phyloP scores from a whole-genome alignment of 1,140 invertebrate species.

The Drosophila nasuta region DNA sequence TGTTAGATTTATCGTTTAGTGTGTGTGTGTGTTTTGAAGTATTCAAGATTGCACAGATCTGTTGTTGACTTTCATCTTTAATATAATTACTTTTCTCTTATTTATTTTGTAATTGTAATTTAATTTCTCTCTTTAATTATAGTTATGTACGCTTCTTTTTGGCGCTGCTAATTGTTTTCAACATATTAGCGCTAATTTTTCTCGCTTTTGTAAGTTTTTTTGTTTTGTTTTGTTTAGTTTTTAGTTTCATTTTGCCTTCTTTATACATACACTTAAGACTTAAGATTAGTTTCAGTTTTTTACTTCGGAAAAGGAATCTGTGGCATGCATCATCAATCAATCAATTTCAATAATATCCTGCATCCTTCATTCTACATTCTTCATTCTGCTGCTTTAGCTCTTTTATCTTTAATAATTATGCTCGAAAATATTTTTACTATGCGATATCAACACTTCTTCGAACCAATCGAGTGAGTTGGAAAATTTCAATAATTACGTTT shows the following conservation, averaged over 20 bases:
- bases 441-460: not conserved
- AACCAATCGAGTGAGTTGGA: constrained; percentile 13
- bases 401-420: constrained; percentile 5
- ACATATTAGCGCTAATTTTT: constrained; percentile 63
- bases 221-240: not conserved
- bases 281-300: constrained; percentile 43
- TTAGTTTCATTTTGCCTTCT: constrained; percentile 17
- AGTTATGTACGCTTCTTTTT: constrained; percentile 68
- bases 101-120: constrained; percentile 30
- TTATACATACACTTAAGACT: constrained; percentile 24
- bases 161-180: constrained; percentile 72
- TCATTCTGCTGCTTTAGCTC: not conserved
- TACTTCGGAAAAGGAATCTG: constrained; percentile 45
- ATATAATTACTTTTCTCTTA: constrained; percentile 39
- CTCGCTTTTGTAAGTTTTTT: constrained; percentile 10
- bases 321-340: constrained; percentile 22
- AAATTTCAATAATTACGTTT: constrained; percentile 11
- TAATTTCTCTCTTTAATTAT: constrained; percentile 33
- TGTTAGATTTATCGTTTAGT: constrained; percentile 22
- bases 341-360: constrained; percentile 36
- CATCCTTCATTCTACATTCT: not conserved
- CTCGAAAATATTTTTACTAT: not conserved
- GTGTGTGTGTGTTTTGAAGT: constrained; percentile 9
- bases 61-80: constrained; percentile 32
- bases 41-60: constrained; percentile 51